phyloP scores from a whole-genome alignment of 2,113 vertebrate species.

The Chinchilla lanigera region DNA sequence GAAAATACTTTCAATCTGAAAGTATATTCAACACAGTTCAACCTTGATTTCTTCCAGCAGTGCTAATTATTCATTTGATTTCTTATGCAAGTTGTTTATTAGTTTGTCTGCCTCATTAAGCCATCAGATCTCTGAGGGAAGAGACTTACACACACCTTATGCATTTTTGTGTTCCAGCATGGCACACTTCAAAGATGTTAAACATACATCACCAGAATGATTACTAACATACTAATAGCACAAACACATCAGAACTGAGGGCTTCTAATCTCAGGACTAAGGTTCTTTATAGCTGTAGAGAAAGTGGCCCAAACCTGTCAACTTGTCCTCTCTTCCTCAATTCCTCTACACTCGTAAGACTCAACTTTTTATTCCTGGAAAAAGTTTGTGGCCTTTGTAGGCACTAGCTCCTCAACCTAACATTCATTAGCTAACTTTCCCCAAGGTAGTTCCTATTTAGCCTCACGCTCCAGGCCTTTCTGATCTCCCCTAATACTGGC shows the following conservation, averaged over 20 bases:
- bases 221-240: neutral
- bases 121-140: neutral
- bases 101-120: slow-evolving; percentile 48
- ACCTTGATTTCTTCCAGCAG: neutral
- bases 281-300: neutral
- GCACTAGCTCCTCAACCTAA: neutral
- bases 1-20: too few relatives aligned
- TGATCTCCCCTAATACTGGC: neutral
- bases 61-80: slow-evolving; percentile 36
- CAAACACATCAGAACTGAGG: neutral
- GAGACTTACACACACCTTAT: neutral
- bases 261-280: neutral
- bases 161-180: neutral
- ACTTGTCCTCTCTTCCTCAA: slow-evolving; percentile 22
- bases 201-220: neutral
- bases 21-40: too few relatives aligned
- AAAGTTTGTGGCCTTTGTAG: neutral
- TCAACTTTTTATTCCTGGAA: neutral
- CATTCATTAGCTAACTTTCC: neutral
- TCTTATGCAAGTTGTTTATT: slow-evolving; percentile 9
- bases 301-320: neutral
- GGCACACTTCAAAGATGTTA: neutral
- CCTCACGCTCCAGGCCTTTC: neutral
- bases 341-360: neutral
- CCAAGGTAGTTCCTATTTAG: slow-evolving; percentile 22